Percentiles rank a stretch among this genome's conserved stretches.
Conservation (phyloP, 2,797 vertebrate genomes). For the Megalops cyprinoides region DNA sequence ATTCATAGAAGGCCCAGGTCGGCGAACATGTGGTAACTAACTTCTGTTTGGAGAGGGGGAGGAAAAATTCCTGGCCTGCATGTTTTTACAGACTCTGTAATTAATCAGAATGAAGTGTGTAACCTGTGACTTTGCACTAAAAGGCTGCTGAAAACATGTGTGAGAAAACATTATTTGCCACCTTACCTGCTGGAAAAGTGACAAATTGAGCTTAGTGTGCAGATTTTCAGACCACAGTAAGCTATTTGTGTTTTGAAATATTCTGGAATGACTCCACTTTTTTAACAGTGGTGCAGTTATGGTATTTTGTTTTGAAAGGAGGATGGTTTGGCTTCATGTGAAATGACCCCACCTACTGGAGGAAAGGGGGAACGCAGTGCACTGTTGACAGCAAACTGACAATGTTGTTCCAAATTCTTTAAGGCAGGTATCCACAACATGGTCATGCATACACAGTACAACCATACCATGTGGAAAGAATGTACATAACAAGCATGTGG, state of each 20-base stretch:
- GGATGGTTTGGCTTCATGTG: neutral
- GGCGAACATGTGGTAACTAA: no score
- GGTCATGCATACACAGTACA: neutral
- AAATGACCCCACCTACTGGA: neutral
- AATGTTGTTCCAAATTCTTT: neutral
- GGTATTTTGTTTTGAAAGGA: no score
- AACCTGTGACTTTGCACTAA: neutral
- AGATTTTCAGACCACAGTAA: neutral
- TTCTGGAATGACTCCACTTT: no score
- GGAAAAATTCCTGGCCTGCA: neutral
- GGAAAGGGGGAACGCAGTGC: neutral
- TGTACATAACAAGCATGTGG: neutral
- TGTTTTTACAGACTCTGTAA: neutral
- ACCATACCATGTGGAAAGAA: neutral
- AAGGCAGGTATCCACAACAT: neutral
- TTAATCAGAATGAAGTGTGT: neutral
- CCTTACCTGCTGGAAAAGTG: neutral
- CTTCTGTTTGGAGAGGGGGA: neutral
- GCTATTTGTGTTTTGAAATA: no score
- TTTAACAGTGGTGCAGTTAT: no score
- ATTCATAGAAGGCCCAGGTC: neutral
- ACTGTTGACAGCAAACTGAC: neutral
- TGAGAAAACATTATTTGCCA: conserved; percentile 12
- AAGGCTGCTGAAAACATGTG: neutral
- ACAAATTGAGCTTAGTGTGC: neutral